These are phyloP conservation scores for Drosophila nigromelanica DNA, from an alignment of 1,140 invertebrate species.

Conservation along the genomic window DNA sequence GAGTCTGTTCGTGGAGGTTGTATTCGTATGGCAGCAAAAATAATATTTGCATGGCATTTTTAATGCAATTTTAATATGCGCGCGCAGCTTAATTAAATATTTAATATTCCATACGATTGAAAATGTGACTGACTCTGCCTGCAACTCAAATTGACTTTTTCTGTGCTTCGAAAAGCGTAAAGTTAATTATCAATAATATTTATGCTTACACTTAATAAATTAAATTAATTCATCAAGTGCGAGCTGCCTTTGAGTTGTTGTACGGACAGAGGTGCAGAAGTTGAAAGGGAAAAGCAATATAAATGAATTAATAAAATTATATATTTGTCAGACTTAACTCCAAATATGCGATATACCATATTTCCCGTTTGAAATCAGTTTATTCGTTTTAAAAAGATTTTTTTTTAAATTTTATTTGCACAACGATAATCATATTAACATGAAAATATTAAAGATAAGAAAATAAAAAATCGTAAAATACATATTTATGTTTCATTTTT, in stretches of 20 bases:
- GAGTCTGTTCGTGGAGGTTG: not conserved
- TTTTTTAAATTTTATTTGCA: no score
- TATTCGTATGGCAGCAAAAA: conserved; percentile 16
- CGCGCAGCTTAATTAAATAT: conserved; percentile 80
- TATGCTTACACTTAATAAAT: conserved; percentile 57
- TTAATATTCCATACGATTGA: conserved; percentile 51
- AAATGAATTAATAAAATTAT: not conserved
- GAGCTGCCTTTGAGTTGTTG: conserved; percentile 24
- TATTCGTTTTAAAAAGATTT: no score
- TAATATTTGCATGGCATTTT: conserved; percentile 56
- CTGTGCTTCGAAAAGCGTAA: conserved; percentile 33
- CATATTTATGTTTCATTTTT: no score
- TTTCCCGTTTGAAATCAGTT: no score
- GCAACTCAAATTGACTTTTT: conserved; percentile 37
- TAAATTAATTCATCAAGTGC: conserved; percentile 47
- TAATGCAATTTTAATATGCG: conserved; percentile 82
- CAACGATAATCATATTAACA: no score
- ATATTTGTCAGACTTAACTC: no score
- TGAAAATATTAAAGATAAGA: no score
- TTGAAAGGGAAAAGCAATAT: not conserved
- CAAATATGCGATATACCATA: no score
- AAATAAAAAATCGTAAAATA: no score
- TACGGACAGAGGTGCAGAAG: not conserved
- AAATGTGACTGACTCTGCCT: conserved; percentile 8
- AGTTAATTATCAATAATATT: conserved; percentile 68